Conservation (phyloP, 2,888 invertebrate genomes). For the Zygothrica quintamaculata region DNA sequence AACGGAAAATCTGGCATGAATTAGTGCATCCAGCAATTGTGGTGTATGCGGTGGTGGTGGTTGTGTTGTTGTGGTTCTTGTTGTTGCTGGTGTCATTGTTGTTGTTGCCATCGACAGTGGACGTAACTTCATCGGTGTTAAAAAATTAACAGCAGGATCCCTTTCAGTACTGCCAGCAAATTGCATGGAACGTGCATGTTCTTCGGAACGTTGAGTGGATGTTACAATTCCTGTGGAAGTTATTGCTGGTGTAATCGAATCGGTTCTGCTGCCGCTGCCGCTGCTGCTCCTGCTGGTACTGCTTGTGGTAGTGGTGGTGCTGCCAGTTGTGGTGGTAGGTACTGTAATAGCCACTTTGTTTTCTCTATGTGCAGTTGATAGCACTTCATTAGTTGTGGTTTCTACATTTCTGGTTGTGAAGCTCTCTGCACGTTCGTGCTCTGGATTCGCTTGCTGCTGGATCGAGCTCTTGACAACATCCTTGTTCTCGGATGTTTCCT, state of each 20-base stretch:
- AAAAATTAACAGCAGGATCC: slow-evolving; percentile 14
- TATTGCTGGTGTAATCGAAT: background rate
- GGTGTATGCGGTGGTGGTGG: no score
- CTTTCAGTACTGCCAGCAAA: slow-evolving; percentile 47
- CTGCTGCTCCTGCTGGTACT: background rate
- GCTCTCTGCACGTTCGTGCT: no score
- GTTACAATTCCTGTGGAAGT: background rate
- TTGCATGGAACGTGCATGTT: slow-evolving; percentile 64
- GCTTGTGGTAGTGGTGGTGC: slow-evolving; percentile 4
- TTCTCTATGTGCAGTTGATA: no score
- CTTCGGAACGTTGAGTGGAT: slow-evolving; percentile 49
- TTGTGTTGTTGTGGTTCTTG: slow-evolving; percentile 29
- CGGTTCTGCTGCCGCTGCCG: slow-evolving; percentile 14
- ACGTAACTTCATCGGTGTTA: slow-evolving; percentile 68
- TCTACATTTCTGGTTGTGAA: background rate
- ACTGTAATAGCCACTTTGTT: no score
- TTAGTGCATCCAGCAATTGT: slow-evolving; percentile 23
- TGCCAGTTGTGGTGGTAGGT: background rate
- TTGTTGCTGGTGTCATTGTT: slow-evolving; percentile 28
- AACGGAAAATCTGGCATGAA: slow-evolving; percentile 37
- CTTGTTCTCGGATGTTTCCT: no score
- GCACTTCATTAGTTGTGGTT: no score
- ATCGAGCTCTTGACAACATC: no score
- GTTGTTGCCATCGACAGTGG: slow-evolving; percentile 49
- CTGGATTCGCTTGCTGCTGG: no score